A percentile compares a stretch with the other conserved stretches of the same genome.
Conservation (phyloP, 2,113 vertebrate species). For the Cheilinus undulatus region DNA sequence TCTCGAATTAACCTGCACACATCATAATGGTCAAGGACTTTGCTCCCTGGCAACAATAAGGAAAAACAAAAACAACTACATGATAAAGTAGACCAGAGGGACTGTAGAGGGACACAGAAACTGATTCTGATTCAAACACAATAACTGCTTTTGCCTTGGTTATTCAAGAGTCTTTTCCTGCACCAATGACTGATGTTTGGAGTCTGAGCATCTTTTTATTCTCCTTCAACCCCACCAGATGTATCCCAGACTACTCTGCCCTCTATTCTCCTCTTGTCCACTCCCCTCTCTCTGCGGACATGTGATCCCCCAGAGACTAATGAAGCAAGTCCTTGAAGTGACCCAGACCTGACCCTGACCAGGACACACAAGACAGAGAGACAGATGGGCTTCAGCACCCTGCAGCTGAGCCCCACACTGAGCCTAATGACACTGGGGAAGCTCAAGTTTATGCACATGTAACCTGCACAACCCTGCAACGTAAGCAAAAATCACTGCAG, state of each 20-base stretch:
- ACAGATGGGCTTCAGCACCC: constrained; percentile 41
- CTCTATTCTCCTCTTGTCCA: constrained; percentile 13
- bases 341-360: constrained; percentile 53
- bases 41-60: not conserved
- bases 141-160: too few relatives aligned
- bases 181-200: not conserved
- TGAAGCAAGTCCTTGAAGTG: constrained; percentile 32
- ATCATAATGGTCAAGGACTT: not conserved
- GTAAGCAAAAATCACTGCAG: not conserved
- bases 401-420: constrained; percentile 48
- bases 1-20: not conserved
- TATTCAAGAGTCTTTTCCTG: not conserved
- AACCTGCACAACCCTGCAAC: not conserved
- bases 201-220: not conserved
- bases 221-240: constrained; percentile 5
- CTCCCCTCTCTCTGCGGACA: constrained; percentile 8
- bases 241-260: not conserved
- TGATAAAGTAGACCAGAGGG: not conserved
- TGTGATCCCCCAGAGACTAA: constrained; percentile 31
- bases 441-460: not conserved
- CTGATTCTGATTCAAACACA: not conserved
- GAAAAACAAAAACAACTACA: not conserved
- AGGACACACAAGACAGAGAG: constrained; percentile 12
- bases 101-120: not conserved
- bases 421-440: not conserved